Base-by-base conservation (phyloP, 2,113 vertebrate genomes). In the Recurvirostra avosetta region DNA sequence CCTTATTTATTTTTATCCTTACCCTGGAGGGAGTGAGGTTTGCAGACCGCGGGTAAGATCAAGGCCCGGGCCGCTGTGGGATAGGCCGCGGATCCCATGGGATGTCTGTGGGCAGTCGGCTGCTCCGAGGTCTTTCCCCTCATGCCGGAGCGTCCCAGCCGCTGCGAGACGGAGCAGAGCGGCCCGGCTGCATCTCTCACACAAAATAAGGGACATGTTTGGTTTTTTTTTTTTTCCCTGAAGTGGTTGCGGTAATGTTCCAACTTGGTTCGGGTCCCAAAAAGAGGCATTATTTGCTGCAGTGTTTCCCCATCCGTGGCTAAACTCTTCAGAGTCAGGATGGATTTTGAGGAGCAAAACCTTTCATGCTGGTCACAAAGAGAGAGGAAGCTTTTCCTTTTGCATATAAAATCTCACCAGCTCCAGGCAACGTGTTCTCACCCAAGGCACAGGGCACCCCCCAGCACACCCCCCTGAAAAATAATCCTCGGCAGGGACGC, bases 81-180 rank as follows among this genome's bases (percentile, higher is more conserved):
- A 6, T 4, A 8, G 45, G 73, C 16, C 11, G 2, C 2, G 6
- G 56, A 8, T 52, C 45, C 30, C 20, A 3, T 12, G 30, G 20
- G 26, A 20, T 38, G 40, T 3, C 30, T 12, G 2, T 8, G 34
- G 26, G 32, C 5, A 2, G 26, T 36, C 5, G 2, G n/a, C 34
- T 40, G 36, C 47, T 40, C 15, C 2, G 3, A 27, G 29, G n/a
- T 17, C 53, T 61, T 21, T 36, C 47, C 38, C 16, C 15, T 27
- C 0, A 1, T 15, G 38, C 32, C 4, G 2, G 26, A 56, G n/a
- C 16, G 1, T 12, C 41, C 27, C 49, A 29, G 50, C 10, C 1
- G 4, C 59, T 45, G 49, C 1, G 2, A 26, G 49, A 17, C 34
- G 59, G 50, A 59, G 52, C 38, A 7, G 52, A 38, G 34, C 2